Percentiles rank a stretch among this genome's conserved stretches.
phyloP scores from a whole-genome alignment of 2,113 vertebrate species.

The Phylloscopus trochilus region DNA sequence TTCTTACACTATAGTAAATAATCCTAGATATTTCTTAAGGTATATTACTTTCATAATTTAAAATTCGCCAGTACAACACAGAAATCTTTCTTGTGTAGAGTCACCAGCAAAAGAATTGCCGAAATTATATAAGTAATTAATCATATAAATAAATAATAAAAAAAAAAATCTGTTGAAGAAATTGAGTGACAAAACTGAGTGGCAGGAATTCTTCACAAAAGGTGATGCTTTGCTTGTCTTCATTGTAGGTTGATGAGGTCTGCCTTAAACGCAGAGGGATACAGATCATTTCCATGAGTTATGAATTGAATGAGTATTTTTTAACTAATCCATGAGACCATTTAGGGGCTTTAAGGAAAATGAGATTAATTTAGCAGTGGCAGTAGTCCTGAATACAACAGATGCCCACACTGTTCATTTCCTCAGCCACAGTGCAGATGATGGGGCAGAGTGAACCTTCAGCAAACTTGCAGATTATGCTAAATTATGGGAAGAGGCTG shows the following conservation, averaged over 20 bases:
- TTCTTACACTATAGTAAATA: background rate
- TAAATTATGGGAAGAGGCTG: background rate
- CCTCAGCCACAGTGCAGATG: background rate
- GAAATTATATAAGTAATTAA: background rate
- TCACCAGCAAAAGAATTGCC: background rate
- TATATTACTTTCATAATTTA: background rate
- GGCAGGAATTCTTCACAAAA: background rate
- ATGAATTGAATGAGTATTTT: background rate
- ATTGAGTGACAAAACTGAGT: background rate
- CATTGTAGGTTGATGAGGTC: background rate
- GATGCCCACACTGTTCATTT: background rate
- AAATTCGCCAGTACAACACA: background rate
- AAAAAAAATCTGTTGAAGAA: background rate
- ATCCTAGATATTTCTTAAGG: background rate
- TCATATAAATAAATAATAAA: background rate
- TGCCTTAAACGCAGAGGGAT: background rate
- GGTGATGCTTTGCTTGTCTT: background rate
- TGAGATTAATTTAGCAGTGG: background rate
- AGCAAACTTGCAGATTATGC: background rate
- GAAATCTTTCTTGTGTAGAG: background rate
- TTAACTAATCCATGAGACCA: background rate
- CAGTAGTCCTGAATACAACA: background rate
- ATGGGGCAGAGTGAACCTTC: background rate
- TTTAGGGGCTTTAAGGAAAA: background rate
- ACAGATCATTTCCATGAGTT: background rate